phyloP scores from a whole-genome alignment of 1,140 invertebrate genomes.

The Achroia grisella region DNA sequence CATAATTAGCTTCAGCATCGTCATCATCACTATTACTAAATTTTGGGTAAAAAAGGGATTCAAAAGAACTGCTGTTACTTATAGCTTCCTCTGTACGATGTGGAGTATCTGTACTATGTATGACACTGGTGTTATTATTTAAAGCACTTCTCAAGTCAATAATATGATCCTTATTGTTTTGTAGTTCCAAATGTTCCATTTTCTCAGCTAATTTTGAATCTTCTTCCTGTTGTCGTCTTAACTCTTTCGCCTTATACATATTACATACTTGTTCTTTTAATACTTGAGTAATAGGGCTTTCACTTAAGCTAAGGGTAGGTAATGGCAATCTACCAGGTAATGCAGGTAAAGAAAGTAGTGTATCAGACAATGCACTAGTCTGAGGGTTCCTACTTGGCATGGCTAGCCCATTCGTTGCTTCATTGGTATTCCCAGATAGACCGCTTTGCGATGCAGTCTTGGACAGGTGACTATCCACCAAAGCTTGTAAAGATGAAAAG shows the following conservation, averaged over 20 bases:
- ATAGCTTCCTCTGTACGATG: conserved; percentile 11
- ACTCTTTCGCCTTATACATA: conserved; percentile 50
- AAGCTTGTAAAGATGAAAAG: conserved; percentile 39
- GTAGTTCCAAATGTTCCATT: conserved; percentile 14
- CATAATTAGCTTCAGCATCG: conserved; percentile 1
- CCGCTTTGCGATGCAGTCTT: conserved; percentile 30
- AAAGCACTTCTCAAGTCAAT: conserved; percentile 48
- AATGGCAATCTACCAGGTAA: conserved; percentile 11
- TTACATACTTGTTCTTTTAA: conserved; percentile 46
- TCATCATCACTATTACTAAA: conserved; percentile 25
- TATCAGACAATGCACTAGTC: conserved; percentile 23
- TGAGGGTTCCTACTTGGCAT: conserved; percentile 12
- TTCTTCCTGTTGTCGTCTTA: conserved; percentile 28
- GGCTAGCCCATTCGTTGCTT: conserved; percentile 5
- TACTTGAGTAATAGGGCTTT: conserved; percentile 39
- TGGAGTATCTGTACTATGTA: conserved; percentile 4
- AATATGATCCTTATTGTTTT: conserved; percentile 19
- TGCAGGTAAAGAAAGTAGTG: conserved; percentile 3
- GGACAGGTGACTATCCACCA: conserved; percentile 52
- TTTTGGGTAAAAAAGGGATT: conserved; percentile 36
- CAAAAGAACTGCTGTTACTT: conserved; percentile 41
- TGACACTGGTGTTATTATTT: conserved; percentile 6
- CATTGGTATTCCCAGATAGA: conserved; percentile 4
- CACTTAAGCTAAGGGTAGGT: conserved; percentile 23
- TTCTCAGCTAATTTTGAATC: conserved; percentile 20